Evolutionary conservation across 2,797 vertebrate species (phyloP).

Genomic region (Cichlasoma orientale): DNA sequence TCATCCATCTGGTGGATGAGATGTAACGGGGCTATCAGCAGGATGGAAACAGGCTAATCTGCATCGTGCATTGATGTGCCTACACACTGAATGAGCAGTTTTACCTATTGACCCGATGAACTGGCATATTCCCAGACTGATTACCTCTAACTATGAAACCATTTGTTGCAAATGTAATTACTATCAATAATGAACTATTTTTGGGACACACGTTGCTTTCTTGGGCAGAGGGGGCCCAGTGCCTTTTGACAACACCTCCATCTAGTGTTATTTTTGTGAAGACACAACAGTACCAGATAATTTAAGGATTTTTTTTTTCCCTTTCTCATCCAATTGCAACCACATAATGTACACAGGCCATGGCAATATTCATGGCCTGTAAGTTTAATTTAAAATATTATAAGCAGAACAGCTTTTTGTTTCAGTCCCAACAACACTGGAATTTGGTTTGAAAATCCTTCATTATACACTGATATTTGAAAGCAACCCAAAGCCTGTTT

Average conservation of each 20-base stretch:
- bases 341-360: neutral
- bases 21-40: conserved; percentile 24
- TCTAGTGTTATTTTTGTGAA: conserved; percentile 37
- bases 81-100: conserved; percentile 17
- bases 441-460: neutral
- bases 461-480: neutral
- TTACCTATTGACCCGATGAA: conserved; percentile 28
- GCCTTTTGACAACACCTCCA: conserved; percentile 39
- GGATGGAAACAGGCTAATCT: conserved; percentile 28
- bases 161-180: neutral
- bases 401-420: neutral
- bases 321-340: neutral
- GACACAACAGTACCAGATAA: neutral
- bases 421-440: neutral
- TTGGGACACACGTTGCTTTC: neutral
- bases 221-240: neutral
- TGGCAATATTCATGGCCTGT: neutral
- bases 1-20: conserved; percentile 24
- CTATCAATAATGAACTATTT: neutral
- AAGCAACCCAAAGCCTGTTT: neutral
- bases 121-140: conserved; percentile 7
- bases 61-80: neutral
- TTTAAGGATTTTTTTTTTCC: neutral
- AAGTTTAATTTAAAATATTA: neutral
- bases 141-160: neutral